Base-by-base conservation (phyloP, 2,797 vertebrate species). In the Hyperoplus lanceolatus region DNA sequence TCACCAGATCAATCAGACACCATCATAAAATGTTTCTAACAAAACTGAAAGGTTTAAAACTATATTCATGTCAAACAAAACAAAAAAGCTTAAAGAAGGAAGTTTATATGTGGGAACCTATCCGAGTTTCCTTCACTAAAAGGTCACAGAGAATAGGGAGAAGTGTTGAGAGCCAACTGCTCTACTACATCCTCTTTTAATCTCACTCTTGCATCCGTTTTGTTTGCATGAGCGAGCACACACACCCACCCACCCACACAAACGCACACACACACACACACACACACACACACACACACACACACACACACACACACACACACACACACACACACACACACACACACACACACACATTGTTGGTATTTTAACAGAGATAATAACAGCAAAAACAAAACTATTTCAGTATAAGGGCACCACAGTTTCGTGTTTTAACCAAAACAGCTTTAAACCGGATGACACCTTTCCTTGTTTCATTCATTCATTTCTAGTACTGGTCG, bases 141-240 rank as follows among this genome's bases (percentile, higher is more conserved):
- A 87, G 75, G 82, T 86, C 71, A 60, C 42, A 80, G 13, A 72
- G 70, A 69, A 77, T 41, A 79, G 78, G 77, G 71, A 84, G 74
- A 78, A 80, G 63, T 61, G 11, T 75, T 68, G 13, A 55, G 49
- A 51, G 48, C 42, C 3, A 74, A 77, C 55, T 71, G 51, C 56
- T 79, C 4, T 6, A 75, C 86, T 82, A 85, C 81, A 90, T 92
- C 88, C 87, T 82, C 77, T 87, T 92, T 88, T 81, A 54, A 78
- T 82, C 50, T 83, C 67, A 74, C 54, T 67, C 56, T 4, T 48
- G 49, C 13, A 62, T 54, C 46, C 48, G 29, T 29, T 29, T 65
- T 73, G 16, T n/a, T 10, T 68, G 60, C 29, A 29, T 49, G 38
- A 1, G 0, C 51, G 3, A 39, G 49, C 21, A n/a, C 18, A 21